Percentiles rank a stretch among this genome's conserved stretches.
Conservation (phyloP, 2,113 vertebrate genomes). For the Atrichornis clamosus region DNA sequence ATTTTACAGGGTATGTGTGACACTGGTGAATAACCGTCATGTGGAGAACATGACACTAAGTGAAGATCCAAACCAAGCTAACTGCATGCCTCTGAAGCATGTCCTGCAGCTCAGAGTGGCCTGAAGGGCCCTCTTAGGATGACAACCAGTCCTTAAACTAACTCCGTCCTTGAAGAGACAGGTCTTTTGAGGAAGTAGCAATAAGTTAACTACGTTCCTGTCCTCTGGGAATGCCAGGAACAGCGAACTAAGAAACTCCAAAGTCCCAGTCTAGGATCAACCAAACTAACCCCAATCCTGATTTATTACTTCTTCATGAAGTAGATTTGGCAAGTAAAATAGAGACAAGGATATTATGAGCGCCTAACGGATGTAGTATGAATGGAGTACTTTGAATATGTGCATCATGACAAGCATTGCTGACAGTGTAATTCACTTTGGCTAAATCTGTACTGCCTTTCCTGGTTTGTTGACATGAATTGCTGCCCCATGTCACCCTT, state of each 20-base stretch:
- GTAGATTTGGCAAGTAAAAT: not conserved
- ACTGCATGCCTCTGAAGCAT: not conserved
- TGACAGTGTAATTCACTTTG: not conserved
- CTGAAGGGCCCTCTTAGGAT: not conserved
- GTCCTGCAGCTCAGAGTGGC: not conserved
- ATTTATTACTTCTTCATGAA: not conserved
- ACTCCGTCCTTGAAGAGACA: not conserved
- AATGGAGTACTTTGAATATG: not conserved
- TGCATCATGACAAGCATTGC: rapidly evolving
- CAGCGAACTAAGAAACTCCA: not conserved
- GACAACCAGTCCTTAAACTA: not conserved
- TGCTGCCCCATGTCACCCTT: not conserved
- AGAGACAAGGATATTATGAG: not conserved
- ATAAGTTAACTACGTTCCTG: not conserved
- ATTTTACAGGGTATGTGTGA: not conserved
- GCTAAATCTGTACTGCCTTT: not conserved
- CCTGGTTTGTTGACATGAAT: not conserved
- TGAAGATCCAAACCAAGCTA: not conserved
- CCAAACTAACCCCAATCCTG: not conserved
- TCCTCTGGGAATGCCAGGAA: not conserved
- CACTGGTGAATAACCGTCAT: not conserved
- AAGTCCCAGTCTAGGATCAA: not conserved
- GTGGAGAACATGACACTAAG: not conserved
- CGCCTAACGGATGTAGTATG: not conserved
- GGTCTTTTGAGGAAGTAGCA: not conserved